Evolutionary conservation across 2,113 vertebrate species (phyloP).

Genomic region (Mobula birostris): DNA sequence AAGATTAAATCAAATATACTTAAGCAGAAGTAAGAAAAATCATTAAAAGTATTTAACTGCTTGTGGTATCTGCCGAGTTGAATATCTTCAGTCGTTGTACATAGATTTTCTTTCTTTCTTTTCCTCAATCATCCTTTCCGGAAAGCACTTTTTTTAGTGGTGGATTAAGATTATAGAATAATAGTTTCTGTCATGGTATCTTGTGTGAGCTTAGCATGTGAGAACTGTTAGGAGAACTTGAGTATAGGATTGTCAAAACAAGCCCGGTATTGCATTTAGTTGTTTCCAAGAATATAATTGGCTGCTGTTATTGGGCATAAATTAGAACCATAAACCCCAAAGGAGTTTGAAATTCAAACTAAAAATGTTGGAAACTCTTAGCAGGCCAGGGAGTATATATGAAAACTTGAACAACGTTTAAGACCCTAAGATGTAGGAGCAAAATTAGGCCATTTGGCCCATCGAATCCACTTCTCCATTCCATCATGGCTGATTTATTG

Average conservation of each 20-base stretch:
- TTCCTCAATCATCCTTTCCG: background rate
- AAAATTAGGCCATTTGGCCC: no score
- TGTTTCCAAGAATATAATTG: background rate
- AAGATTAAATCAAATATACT: background rate
- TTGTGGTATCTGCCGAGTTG: no score
- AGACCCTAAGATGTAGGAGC: no score
- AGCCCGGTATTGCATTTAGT: background rate
- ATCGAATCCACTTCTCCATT: no score
- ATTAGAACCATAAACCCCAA: background rate
- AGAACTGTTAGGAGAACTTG: background rate
- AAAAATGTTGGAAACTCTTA: no score
- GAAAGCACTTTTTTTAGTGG: background rate
- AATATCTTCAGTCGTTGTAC: background rate
- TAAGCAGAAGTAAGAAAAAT: background rate
- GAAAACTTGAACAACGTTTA: no score
- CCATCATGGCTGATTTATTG: no score
- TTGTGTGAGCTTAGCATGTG: background rate
- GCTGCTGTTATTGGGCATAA: background rate
- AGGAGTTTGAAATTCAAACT: background rate
- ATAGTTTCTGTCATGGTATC: background rate
- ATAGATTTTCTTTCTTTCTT: background rate
- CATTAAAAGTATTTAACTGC: background rate
- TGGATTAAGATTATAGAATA: background rate
- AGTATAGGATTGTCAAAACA: background rate
- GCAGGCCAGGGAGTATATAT: no score